Base-by-base conservation (phyloP, 2,888 invertebrate species). In the Lasioglossum figueresi region DNA sequence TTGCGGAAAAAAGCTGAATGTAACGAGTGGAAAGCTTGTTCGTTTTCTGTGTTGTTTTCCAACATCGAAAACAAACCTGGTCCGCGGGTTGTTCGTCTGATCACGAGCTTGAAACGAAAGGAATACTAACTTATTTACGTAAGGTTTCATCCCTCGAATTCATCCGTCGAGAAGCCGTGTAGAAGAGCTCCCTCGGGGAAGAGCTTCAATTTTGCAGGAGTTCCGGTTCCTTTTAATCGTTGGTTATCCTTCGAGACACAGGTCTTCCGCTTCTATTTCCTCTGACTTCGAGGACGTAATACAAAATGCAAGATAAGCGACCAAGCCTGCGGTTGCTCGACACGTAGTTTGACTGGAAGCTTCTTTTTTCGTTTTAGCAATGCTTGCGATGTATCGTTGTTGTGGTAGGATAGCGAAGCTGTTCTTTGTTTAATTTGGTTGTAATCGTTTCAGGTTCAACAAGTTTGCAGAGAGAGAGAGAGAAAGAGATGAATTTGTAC, bases 81-180 rank as follows among this genome's bases (percentile, higher is more conserved):
- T 23, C 2, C 31, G 12, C 12, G 16, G 6, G 6, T 10, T 2
- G 3, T 4, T 79, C 34, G 3, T 27, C n/a, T 31, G 48, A 82
- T 59, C 48, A 75, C n/a, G 19, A 4, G 34, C n/a, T 74, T 23
- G 19, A 37, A 74, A 56, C 27, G 74, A 45, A 70, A 68, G 52
- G 37, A 52, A n/a, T 34, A 19, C 14, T 12, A 34, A 73, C 70
- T 83, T 77, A 74, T 77, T 73, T 74, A 80, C n/a, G 43, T 40
- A 43, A 19, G 31, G 56, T 31, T 66, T 16, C 23, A 31, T 1
- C 23, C 16, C 66, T 10, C 23, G 27, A 66, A 48, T 59, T 31
- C 40, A 16, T 23, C 10, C 27, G 19, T n/a, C 8, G 43, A 52
- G 72, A 76, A 12, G 16, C n/a, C 0, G 66, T 1, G 12, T 14